Evolutionary conservation across 2,888 invertebrate species (phyloP), one percentile per base, ranked within the genome.

Genomic region (Hypomecis atomaria): DNA sequence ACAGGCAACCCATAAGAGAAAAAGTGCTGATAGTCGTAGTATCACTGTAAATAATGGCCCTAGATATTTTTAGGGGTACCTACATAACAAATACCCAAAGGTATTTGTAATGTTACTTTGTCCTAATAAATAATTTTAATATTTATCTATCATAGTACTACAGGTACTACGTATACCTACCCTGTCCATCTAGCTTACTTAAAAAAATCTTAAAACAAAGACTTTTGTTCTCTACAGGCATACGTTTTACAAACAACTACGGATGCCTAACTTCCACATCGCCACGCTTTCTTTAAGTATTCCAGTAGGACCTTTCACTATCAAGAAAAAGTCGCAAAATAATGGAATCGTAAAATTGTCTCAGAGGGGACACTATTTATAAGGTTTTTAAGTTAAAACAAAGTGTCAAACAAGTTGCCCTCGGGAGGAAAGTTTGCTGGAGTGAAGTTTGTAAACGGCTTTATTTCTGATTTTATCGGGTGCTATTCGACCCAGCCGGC

Each of bases 371-470:
- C 84, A 86, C 87, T 88, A 87, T 86, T 87, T 88, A 87, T 85
- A 86, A 84, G 85, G 81, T 87, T 85, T 72, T 82, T 83, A 85
- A 85, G 83, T 86, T 85, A 82, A 84, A 84, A 82, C 81, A 80
- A 88, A 87, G 87, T 89, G 87, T 87, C 88, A 85, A 87, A 88
- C 83, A 82, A 85, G 76, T 76, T 73, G 65, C 82, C 82, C 81
- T 62, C 56, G 85, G 85, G 86, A 83, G 64, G 56, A 55, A 83
- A 86, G 82, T 88, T 88, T 74, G 76, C 72, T 78, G 78, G 78
- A 78, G 72, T 76, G 74, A 85, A 89, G 77, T 89, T 86, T 76
- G 69, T 77, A 80, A 80, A 86, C 83, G 82, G 84, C 84, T 86
- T 87, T 87, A 85, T 87, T 84, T 86, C 83, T 80, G 83, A 84